phyloP scores from a whole-genome alignment of 2,113 vertebrate species.

The Tupaia chinensis region DNA sequence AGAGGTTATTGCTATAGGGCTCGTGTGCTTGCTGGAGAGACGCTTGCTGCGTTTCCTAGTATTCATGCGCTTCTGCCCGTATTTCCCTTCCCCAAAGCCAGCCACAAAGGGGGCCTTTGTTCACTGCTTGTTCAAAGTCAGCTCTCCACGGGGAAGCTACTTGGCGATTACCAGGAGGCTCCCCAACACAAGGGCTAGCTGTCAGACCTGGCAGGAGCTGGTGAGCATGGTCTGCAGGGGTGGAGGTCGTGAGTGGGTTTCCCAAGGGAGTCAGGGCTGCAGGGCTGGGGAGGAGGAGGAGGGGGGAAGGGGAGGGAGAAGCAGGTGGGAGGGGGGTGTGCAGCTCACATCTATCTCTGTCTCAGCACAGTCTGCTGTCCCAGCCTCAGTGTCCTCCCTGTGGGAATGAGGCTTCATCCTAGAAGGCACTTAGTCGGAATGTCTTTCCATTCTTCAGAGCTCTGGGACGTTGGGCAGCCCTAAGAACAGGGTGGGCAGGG shows the following conservation, averaged over 20 bases:
- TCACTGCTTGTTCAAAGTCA: conserved; percentile 75
- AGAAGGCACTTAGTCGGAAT: background rate
- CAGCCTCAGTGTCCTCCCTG: background rate
- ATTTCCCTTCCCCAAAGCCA: conserved; percentile 9
- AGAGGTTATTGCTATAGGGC: too few relatives aligned
- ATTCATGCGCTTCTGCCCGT: conserved; percentile 55
- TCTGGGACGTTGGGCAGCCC: rapidly evolving
- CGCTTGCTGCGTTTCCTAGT: conserved; percentile 55
- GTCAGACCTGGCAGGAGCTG: background rate
- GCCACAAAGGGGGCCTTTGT: conserved; percentile 78
- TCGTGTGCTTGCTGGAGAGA: too few relatives aligned
- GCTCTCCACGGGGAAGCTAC: conserved; percentile 48
- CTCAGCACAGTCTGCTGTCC: rapidly evolving
- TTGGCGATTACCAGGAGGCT: conserved; percentile 51
- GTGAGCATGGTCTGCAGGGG: background rate
- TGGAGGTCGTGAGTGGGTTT: background rate
- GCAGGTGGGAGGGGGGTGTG: background rate
- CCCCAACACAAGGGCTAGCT: conserved; percentile 40
- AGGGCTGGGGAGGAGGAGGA: too few relatives aligned
- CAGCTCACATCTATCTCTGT: background rate
- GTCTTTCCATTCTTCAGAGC: background rate
- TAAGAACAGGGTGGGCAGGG: background rate
- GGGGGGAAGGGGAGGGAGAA: background rate
- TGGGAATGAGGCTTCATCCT: background rate
- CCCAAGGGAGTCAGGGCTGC: too few relatives aligned